These are phyloP conservation scores for Nibea albiflora DNA, from an alignment of 2,113 vertebrate genomes.

Conservation along the genomic window DNA sequence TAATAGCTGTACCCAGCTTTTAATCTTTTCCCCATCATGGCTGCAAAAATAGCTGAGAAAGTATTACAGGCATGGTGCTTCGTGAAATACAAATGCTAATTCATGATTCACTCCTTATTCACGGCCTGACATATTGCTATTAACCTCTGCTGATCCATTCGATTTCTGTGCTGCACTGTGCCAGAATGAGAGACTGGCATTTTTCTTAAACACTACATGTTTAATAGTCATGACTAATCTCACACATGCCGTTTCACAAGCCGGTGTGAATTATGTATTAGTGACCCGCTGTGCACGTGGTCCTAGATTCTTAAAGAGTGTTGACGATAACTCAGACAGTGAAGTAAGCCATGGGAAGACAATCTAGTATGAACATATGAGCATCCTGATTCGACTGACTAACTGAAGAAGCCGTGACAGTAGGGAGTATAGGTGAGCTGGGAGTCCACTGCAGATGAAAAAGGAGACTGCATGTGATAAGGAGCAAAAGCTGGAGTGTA, in stretches of 20 bases:
- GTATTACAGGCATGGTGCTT: slow-evolving; percentile 14
- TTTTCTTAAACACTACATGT: slow-evolving; percentile 32
- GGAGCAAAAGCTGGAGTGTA: slow-evolving; percentile 54
- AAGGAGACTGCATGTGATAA: slow-evolving; percentile 42
- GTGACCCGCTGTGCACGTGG: slow-evolving; percentile 4
- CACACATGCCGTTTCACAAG: slow-evolving; percentile 32
- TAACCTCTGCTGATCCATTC: slow-evolving; percentile 23
- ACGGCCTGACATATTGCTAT: slow-evolving; percentile 30
- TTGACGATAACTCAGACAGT: slow-evolving; percentile 6
- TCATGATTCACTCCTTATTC: slow-evolving; percentile 27
- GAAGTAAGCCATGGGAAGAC: not conserved
- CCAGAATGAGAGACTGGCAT: slow-evolving; percentile 13
- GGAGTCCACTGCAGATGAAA: slow-evolving; percentile 51
- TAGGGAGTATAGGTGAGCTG: slow-evolving; percentile 40
- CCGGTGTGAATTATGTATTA: slow-evolving; percentile 31
- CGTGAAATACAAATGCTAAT: slow-evolving; percentile 29
- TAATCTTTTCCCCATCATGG: not conserved
- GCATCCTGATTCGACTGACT: slow-evolving; percentile 15
- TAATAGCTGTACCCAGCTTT: slow-evolving; percentile 11
- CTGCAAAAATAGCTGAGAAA: slow-evolving; percentile 11
- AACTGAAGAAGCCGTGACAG: slow-evolving; percentile 15
- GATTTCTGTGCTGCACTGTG: slow-evolving; percentile 14
- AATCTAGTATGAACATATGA: not conserved
- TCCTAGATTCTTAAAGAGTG: slow-evolving; percentile 17
- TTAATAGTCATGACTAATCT: slow-evolving; percentile 38